Percentiles rank a stretch among this genome's conserved stretches.
phyloP scores from a whole-genome alignment of 2,888 invertebrate species.

The Caenorhabditis sp. region DNA sequence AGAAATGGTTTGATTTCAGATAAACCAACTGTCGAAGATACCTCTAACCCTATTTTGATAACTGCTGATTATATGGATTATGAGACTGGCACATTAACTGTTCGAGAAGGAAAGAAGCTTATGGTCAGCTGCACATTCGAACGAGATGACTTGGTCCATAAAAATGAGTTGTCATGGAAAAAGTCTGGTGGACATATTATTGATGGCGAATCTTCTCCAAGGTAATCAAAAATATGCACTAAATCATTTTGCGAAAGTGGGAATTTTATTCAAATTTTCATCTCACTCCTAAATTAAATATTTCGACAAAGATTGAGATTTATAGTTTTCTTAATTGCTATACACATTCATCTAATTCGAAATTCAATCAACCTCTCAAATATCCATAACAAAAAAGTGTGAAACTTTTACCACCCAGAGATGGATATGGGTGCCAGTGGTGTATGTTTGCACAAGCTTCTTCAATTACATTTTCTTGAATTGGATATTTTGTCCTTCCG shows the following conservation, averaged over 20 bases:
- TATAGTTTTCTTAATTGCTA: not conserved
- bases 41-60: conserved; percentile 36
- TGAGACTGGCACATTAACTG: conserved; percentile 39
- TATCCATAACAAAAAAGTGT: conserved; percentile 1
- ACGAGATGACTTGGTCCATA: conserved; percentile 45
- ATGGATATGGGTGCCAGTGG: conserved; percentile 3
- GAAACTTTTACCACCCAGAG: not conserved
- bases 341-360: not conserved
- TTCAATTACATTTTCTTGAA: conserved; percentile 34
- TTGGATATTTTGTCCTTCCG: conserved; percentile 33
- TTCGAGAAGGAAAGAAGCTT: conserved; percentile 45
- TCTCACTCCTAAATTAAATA: no score
- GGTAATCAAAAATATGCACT: conserved; percentile 37
- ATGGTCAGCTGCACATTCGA: conserved; percentile 54
- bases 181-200: conserved; percentile 53
- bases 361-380: not conserved
- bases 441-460: not conserved
- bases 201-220: conserved; percentile 52
- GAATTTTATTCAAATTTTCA: no score
- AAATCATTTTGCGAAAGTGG: no score
- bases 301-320: no score
- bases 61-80: conserved; percentile 44
- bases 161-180: conserved; percentile 58
- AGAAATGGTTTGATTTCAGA: conserved; percentile 17
- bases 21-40: conserved; percentile 14